Conservation (phyloP, 2,113 vertebrate species). For the Ageneiosus marmoratus region DNA sequence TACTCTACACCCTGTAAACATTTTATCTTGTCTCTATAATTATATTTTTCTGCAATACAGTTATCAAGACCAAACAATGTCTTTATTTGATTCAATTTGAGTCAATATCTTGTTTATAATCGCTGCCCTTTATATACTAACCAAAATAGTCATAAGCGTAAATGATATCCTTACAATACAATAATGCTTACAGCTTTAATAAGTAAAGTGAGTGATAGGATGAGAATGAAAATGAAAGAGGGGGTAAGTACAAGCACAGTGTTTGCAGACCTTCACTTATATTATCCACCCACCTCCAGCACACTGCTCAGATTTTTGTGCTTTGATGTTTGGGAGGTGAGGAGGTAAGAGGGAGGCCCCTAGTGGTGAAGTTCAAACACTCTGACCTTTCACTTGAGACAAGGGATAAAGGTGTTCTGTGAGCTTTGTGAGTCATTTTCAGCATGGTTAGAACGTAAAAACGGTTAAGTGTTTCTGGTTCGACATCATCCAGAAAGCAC, state of each 20-base stretch:
- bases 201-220: neutral
- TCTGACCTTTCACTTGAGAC: constrained; percentile 69
- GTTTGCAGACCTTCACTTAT: constrained; percentile 22
- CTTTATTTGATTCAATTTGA: neutral
- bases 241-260: neutral
- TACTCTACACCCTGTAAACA: neutral
- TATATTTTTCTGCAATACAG: neutral
- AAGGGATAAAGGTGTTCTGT: constrained; percentile 48
- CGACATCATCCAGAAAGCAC: constrained; percentile 2
- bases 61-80: neutral
- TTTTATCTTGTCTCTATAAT: neutral
- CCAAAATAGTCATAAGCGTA: neutral
- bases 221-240: neutral
- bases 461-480: constrained; percentile 17
- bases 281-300: constrained; percentile 47
- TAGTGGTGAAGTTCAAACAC: constrained; percentile 66
- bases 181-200: neutral
- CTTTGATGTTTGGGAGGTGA: constrained; percentile 67
- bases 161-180: too few relatives aligned
- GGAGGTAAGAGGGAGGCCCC: constrained; percentile 58
- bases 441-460: neutral
- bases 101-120: too few relatives aligned
- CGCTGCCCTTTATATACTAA: neutral
- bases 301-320: constrained; percentile 46
- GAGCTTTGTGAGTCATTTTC: constrained; percentile 49